Conservation (phyloP, 2,113 vertebrate species). For the Lasiurus cinereus region DNA sequence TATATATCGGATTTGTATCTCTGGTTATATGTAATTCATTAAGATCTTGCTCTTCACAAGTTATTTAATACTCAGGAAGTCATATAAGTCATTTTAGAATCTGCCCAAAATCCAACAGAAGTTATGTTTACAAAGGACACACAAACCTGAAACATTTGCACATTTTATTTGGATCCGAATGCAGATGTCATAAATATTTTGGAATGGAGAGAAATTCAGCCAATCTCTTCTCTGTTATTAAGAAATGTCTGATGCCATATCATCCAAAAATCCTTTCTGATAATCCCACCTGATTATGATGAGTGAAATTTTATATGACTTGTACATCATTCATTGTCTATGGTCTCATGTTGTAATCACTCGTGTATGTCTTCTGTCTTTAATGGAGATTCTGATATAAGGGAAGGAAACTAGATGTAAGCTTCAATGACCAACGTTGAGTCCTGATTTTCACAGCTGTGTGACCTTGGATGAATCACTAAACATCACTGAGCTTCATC, state of each 20-base stretch:
- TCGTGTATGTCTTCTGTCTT: background rate
- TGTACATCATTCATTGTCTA: constrained; percentile 8
- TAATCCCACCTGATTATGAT: background rate
- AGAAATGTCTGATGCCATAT: background rate
- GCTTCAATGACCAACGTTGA: background rate
- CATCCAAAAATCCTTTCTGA: background rate
- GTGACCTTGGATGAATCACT: constrained; percentile 14
- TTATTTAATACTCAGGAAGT: constrained; percentile 73
- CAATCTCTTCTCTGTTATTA: constrained; percentile 43
- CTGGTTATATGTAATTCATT: constrained; percentile 75
- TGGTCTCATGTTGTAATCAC: constrained; percentile 20
- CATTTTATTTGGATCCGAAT: constrained; percentile 68
- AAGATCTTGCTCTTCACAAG: constrained; percentile 66
- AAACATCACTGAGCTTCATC: background rate
- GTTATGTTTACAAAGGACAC: constrained; percentile 68
- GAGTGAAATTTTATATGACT: background rate
- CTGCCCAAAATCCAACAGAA: constrained; percentile 68
- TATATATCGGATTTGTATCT: constrained; percentile 68
- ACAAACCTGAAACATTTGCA: constrained; percentile 64
- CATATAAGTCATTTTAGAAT: constrained; percentile 71
- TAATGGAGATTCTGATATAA: constrained; percentile 43
- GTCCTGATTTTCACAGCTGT: constrained; percentile 25
- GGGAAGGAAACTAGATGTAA: constrained; percentile 36
- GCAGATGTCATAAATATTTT: constrained; percentile 49
- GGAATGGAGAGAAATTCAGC: constrained; percentile 59